Conservation (phyloP, 2,797 vertebrate species). For the Astyanax mexicanus region DNA sequence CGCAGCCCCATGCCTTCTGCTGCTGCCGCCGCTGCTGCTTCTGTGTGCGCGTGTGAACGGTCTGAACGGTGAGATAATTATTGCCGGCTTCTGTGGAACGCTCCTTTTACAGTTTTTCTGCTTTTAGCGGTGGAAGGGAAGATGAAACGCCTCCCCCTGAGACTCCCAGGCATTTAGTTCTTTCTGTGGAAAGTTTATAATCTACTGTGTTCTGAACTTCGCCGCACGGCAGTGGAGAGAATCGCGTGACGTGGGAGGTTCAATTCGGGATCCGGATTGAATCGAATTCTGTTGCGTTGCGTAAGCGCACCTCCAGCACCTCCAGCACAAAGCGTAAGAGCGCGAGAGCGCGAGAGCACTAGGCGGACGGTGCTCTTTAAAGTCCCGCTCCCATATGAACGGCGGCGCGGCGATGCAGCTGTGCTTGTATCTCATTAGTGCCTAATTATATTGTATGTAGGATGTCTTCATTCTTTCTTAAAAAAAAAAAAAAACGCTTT, state of each 20-base stretch:
- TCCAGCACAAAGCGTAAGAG: constrained; percentile 1
- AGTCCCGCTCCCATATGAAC: neutral
- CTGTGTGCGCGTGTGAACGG: constrained; percentile 23
- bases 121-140: constrained; percentile 49
- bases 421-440: constrained; percentile 38
- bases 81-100: constrained; percentile 46
- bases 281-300: constrained; percentile 49
- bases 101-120: constrained; percentile 49
- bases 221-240: constrained; percentile 23
- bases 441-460: constrained; percentile 40
- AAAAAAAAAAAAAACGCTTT: constrained; percentile 22
- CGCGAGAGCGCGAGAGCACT: constrained; percentile 15
- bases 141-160: constrained; percentile 51
- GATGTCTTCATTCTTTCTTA: constrained; percentile 27
- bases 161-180: constrained; percentile 48
- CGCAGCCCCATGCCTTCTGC: constrained; percentile 27
- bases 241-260: constrained; percentile 25
- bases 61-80: constrained; percentile 52
- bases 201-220: constrained; percentile 28
- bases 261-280: constrained; percentile 28
- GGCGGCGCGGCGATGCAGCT: neutral
- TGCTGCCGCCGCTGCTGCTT: too few relatives aligned
- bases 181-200: constrained; percentile 54
- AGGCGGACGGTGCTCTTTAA: constrained; percentile 29
- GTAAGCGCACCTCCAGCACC: constrained; percentile 16